phyloP scores from a whole-genome alignment of 2,888 invertebrate genomes.

The Sinhomidia bicolor region DNA sequence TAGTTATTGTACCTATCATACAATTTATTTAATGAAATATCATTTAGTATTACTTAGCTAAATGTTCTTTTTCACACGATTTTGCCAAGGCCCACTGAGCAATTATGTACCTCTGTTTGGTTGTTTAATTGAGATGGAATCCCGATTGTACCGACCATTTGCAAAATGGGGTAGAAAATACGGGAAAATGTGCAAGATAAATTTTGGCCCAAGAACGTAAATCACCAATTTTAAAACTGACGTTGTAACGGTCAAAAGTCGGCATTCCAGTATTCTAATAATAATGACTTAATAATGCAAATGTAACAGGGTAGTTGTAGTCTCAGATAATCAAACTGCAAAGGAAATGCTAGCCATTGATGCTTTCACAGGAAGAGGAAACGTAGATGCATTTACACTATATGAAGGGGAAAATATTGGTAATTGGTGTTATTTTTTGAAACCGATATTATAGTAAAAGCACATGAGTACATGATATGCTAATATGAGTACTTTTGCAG shows the following conservation, averaged over 20 bases:
- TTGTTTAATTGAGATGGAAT: constrained; percentile 23
- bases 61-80: neutral
- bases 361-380: constrained; percentile 59
- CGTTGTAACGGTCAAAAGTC: neutral
- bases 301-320: neutral
- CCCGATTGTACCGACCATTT: neutral
- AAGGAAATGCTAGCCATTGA: constrained; percentile 66
- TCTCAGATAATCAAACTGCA: constrained; percentile 36
- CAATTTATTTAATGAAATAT: neutral
- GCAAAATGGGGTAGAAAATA: constrained; percentile 58
- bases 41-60: neutral
- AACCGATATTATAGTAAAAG: neutral
- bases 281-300: too few relatives aligned
- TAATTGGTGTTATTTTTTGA: neutral
- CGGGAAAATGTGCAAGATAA: constrained; percentile 48
- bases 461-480: neutral
- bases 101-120: constrained; percentile 47
- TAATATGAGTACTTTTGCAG: neutral
- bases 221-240: neutral
- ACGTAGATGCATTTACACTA: constrained; percentile 32
- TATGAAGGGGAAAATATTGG: constrained; percentile 61
- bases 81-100: neutral
- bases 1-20: neutral
- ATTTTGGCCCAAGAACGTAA: constrained; percentile 31
- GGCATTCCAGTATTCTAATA: neutral